Evolutionary conservation across 2,797 vertebrate species (phyloP).

Genomic region (Poecilia velifera): DNA sequence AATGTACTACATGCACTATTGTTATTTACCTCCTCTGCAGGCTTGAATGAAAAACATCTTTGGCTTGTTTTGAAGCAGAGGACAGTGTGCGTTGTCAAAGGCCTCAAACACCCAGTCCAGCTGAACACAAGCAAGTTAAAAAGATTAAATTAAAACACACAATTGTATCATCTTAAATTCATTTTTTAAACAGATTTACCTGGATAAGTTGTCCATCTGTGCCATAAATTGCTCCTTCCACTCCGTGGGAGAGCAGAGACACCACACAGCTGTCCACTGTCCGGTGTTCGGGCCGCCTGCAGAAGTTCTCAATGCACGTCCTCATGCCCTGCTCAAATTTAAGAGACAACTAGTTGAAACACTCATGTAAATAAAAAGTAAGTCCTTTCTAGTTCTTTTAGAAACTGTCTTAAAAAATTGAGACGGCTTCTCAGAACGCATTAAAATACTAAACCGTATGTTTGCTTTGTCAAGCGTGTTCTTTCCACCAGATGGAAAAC

Average conservation of each 20-base stretch:
- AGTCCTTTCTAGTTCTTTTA: background rate
- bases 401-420: no score
- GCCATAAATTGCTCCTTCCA: conserved; percentile 93
- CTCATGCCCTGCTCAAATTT: conserved; percentile 84
- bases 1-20: background rate
- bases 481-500: background rate
- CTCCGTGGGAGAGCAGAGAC: conserved; percentile 93
- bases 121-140: conserved; percentile 73
- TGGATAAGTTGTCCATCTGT: conserved; percentile 89
- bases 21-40: conserved; percentile 92
- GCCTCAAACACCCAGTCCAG: conserved; percentile 91
- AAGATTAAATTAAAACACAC: conserved; percentile 5
- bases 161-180: background rate
- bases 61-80: conserved; percentile 96
- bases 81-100: conserved; percentile 93
- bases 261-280: conserved; percentile 88
- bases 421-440: background rate
- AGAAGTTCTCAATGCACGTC: conserved; percentile 84
- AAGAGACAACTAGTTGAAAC: background rate
- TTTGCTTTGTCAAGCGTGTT: conserved; percentile 9
- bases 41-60: conserved; percentile 99
- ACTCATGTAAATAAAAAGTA: background rate
- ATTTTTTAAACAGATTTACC: conserved; percentile 70
- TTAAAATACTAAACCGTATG: conserved; percentile 4
- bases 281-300: conserved; percentile 78